Conservation (phyloP, 2,888 invertebrate species). For the Rhagonycha lutea region DNA sequence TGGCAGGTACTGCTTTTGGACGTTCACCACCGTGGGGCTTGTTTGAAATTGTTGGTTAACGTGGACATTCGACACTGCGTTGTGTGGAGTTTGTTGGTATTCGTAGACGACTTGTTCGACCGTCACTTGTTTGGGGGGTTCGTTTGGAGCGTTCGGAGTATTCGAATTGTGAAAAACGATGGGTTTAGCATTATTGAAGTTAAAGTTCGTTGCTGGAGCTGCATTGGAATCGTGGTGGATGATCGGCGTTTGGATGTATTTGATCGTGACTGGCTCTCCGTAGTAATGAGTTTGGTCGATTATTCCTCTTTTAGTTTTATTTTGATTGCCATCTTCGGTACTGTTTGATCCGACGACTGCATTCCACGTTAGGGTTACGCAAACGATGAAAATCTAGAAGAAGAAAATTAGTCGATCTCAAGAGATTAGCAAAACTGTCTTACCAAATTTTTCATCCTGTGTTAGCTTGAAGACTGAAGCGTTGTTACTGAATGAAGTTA, state of each 20-base stretch:
- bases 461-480: neutral
- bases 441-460: slow-evolving; percentile 18
- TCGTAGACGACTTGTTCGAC: slow-evolving; percentile 49
- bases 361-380: slow-evolving; percentile 3
- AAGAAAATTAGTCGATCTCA: neutral
- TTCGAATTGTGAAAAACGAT: neutral
- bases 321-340: slow-evolving; percentile 8
- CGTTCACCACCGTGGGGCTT: neutral
- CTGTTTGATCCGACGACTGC: slow-evolving; percentile 1
- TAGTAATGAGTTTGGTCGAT: slow-evolving; percentile 26
- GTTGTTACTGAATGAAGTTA: slow-evolving; percentile 4
- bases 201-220: slow-evolving; percentile 3
- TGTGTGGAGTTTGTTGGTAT: slow-evolving; percentile 46
- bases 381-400: slow-evolving; percentile 16
- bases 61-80: slow-evolving; percentile 45
- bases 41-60: slow-evolving; percentile 43
- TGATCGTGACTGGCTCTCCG: slow-evolving; percentile 13
- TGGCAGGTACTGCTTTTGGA: neutral
- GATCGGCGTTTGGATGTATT: slow-evolving; percentile 8
- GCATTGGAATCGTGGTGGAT: slow-evolving; percentile 9
- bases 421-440: neutral
- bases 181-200: neutral
- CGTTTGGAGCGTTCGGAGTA: slow-evolving; percentile 12
- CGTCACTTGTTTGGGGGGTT: slow-evolving; percentile 41
- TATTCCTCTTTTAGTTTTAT: slow-evolving; percentile 31